Conservation (phyloP, 1,140 invertebrate genomes). For the Uloborus diversus region DNA sequence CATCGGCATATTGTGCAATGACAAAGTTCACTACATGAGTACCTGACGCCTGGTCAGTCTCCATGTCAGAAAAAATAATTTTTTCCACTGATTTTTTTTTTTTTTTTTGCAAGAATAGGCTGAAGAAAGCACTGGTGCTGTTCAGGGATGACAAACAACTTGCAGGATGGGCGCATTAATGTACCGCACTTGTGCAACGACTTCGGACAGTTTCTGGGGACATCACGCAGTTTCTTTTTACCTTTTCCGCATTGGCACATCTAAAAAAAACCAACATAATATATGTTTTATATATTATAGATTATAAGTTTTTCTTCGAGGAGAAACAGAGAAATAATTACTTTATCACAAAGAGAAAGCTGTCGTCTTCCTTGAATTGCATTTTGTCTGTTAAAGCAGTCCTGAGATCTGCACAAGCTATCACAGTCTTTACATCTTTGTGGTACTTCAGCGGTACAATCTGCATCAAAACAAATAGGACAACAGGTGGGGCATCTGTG, state of each 20-base stretch:
- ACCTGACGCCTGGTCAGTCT: slow-evolving; percentile 8
- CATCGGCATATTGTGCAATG: neutral
- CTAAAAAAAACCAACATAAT: neutral
- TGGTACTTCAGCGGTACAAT: neutral
- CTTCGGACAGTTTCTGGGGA: neutral
- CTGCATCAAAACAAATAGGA: neutral
- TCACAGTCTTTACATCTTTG: neutral
- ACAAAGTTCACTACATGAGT: neutral
- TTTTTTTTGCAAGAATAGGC: neutral
- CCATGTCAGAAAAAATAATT: slow-evolving; percentile 6
- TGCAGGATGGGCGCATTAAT: neutral
- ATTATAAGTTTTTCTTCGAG: neutral
- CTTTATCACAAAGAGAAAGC: neutral
- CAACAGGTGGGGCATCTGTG: neutral
- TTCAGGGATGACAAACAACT: neutral
- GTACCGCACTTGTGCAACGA: neutral
- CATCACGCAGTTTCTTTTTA: neutral
- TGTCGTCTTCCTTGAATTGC: neutral
- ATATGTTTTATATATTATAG: neutral
- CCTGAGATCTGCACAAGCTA: neutral
- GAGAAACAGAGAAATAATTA: neutral
- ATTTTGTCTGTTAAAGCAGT: neutral
- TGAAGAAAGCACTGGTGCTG: neutral
- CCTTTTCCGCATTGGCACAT: slow-evolving; percentile 1
- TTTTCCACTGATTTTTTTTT: neutral